phyloP scores from a whole-genome alignment of 2,113 vertebrate genomes.

The Apodemus sylvaticus region DNA sequence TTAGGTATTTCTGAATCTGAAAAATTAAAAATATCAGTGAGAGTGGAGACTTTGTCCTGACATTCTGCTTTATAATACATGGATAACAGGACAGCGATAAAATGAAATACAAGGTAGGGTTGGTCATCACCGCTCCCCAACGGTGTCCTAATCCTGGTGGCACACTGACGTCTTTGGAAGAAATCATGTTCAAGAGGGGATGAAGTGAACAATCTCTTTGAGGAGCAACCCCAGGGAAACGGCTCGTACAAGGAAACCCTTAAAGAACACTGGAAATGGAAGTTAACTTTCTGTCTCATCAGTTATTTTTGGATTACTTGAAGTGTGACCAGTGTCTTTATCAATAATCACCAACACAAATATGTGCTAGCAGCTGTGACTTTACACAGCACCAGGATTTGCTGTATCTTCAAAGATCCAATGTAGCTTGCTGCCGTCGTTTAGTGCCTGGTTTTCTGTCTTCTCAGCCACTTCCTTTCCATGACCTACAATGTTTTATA shows the following conservation, averaged over 20 bases:
- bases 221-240: neutral
- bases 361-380: neutral
- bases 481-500: neutral
- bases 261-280: neutral
- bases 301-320: conserved; percentile 1
- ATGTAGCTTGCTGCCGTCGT: neutral
- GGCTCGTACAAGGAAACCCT: neutral
- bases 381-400: neutral
- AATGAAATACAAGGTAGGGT: neutral
- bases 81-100: neutral
- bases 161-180: neutral
- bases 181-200: neutral
- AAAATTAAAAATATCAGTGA: neutral
- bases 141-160: neutral
- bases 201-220: neutral
- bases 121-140: neutral
- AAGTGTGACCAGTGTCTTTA: neutral
- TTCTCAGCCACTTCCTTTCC: neutral
- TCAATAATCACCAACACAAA: neutral
- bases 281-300: conserved; percentile 1
- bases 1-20: neutral
- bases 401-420: conserved; percentile 20
- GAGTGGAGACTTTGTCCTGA: neutral
- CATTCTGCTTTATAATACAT: neutral
- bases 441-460: neutral